phyloP scores from a whole-genome alignment of 2,888 invertebrate species.

The Cryptosula pallasiana region DNA sequence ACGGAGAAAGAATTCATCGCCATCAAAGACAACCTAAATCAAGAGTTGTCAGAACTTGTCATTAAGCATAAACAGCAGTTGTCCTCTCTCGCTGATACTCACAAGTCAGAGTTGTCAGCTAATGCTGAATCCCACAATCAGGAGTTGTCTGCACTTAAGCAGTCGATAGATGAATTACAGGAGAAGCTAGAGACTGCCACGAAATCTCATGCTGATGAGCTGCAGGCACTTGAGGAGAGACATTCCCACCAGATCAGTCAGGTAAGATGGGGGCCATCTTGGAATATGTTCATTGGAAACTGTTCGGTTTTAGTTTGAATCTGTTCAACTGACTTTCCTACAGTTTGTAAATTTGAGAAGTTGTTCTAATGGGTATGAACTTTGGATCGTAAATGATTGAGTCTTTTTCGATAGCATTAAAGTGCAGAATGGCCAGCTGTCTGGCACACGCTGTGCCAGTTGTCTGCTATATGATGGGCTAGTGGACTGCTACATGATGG shows the following conservation, averaged over 20 bases:
- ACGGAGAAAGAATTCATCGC: neutral
- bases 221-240: neutral
- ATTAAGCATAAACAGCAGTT: neutral
- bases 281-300: too few species aligned
- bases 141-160: conserved; percentile 9
- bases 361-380: too few species aligned
- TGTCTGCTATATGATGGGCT: too few species aligned
- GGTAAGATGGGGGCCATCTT: too few species aligned
- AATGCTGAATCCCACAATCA: neutral
- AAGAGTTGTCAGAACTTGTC: neutral
- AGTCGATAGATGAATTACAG: neutral
- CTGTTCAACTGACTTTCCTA: too few species aligned
- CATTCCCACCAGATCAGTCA: neutral
- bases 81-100: neutral
- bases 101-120: neutral
- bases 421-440: too few species aligned
- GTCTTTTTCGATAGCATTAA: too few species aligned
- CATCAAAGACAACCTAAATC: neutral
- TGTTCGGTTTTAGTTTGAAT: too few species aligned
- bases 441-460: too few species aligned
- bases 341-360: too few species aligned
- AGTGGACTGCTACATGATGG: too few species aligned
- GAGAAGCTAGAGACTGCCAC: neutral
- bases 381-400: too few species aligned
- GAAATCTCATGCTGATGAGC: neutral